Percentiles rank a stretch among this genome's conserved stretches.
phyloP scores from a whole-genome alignment of 2,888 invertebrate genomes.

The Drosophila recens region DNA sequence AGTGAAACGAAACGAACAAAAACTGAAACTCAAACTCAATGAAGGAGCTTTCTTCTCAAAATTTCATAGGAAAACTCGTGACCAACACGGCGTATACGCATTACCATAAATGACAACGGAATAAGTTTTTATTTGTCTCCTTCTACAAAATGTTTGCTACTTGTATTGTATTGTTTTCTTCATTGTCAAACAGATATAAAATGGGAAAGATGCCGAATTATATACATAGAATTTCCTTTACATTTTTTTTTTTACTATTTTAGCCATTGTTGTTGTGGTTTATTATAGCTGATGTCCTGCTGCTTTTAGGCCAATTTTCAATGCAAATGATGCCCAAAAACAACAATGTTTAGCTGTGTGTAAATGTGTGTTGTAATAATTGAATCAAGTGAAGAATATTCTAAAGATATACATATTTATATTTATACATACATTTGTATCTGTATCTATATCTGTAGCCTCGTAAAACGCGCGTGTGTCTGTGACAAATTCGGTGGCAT shows the following conservation, averaged over 20 bases:
- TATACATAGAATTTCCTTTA: conserved; percentile 2
- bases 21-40: conserved; percentile 14
- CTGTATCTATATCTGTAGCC: conserved; percentile 19
- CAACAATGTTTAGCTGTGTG: conserved; percentile 9
- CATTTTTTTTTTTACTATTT: conserved; percentile 3
- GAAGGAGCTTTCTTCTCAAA: conserved; percentile 33
- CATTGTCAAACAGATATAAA: conserved; percentile 10
- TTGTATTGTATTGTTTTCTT: conserved; percentile 9
- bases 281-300: conserved; percentile 7
- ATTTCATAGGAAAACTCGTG: conserved; percentile 47
- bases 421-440: conserved; percentile 4
- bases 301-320: conserved; percentile 18
- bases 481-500: conserved; percentile 45
- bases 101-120: conserved; percentile 64
- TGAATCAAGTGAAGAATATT: conserved; percentile 27
- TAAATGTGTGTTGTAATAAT: conserved; percentile 18
- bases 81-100: conserved; percentile 63
- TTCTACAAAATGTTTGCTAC: conserved; percentile 14
- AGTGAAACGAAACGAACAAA: conserved; percentile 18
- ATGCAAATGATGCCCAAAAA: conserved; percentile 20
- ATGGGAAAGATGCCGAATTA: conserved; percentile 12
- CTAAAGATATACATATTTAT: conserved; percentile 7
- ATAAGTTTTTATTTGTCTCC: conserved; percentile 58
- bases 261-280: conserved; percentile 6
- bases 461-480: conserved; percentile 44